Base-by-base conservation (phyloP, 1,140 invertebrate species). In the Pristionchus pacificus region DNA sequence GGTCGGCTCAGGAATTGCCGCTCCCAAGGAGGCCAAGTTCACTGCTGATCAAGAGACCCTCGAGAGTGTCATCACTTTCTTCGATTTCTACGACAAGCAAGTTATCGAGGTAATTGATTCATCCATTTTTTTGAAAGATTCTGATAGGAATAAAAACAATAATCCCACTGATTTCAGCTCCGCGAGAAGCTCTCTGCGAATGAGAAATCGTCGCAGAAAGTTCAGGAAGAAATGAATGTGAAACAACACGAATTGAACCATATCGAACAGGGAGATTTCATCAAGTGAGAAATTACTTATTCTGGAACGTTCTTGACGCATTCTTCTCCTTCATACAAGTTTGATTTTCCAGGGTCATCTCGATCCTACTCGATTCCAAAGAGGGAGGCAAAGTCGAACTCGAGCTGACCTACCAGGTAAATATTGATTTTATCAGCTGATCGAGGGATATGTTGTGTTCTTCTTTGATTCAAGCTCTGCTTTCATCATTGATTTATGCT, bases 51-150 rank as follows among this genome's bases (percentile, higher is more conserved):
- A 31, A 29, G 58, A 57, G n/a, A 24, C 49, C 24, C 58, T 72
- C 1, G 64, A 61, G 75, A 79, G 75, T 74, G 75, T 60, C 67
- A 63, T 28, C 76, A 79, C 71, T 24, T 74, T 74, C 55, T 75
- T 70, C 38, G 30, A 1, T 31, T 75, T 38, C 59, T 67, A 74
- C 57, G 65, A 75, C n/a, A 30, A 38, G 30, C 25, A 66, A 57
- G 30, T 29, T 24, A 27, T 32, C 3, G 0, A n/a, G 29, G 3
- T 2, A 24, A 14, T n/a, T n/a, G n/a, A n/a, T n/a, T n/a, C n/a
- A n/a, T n/a, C n/a, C n/a, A n/a, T n/a, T n/a, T n/a, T n/a, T n/a
- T n/a, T n/a, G n/a, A n/a, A n/a, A n/a, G n/a, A n/a, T n/a, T n/a
- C n/a, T n/a, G n/a, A n/a, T n/a, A n/a, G n/a, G n/a, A n/a, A n/a